A percentile compares a stretch with the other conserved stretches of the same genome.
phyloP scores from a whole-genome alignment of 2,888 invertebrate genomes.

The Saturnia pavonia region DNA sequence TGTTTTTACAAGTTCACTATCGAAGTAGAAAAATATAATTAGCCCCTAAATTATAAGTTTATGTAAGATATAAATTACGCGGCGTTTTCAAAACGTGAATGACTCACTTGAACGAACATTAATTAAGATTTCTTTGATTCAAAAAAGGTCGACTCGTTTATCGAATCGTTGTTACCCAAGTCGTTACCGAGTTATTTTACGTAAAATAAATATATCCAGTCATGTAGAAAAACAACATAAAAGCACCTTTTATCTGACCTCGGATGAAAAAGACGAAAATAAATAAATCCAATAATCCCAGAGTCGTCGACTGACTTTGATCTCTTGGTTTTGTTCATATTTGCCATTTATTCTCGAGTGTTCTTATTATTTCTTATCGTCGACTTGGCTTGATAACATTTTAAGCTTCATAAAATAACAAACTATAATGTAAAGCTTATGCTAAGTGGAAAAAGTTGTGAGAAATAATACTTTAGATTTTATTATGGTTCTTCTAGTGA shows the following conservation, averaged over 20 bases:
- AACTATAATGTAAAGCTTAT: neutral
- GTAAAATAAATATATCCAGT: conserved; percentile 28
- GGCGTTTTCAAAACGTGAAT: neutral
- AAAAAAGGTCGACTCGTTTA: conserved; percentile 18
- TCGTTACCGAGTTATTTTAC: conserved; percentile 29
- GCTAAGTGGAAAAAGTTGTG: neutral
- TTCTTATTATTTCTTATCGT: conserved; percentile 28
- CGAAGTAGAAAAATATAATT: neutral
- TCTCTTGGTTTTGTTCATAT: conserved; percentile 40
- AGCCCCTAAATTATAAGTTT: neutral
- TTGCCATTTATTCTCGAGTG: conserved; percentile 41
- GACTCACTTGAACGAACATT: conserved; percentile 14
- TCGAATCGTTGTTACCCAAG: conserved; percentile 18
- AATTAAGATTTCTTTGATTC: conserved; percentile 24
- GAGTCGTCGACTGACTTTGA: conserved; percentile 46
- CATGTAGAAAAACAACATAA: conserved; percentile 41
- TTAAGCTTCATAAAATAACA: conserved; percentile 4
- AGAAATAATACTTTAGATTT: neutral
- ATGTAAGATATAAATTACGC: neutral
- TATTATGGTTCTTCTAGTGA: neutral
- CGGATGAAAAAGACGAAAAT: conserved; percentile 41
- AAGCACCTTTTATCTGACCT: conserved; percentile 45
- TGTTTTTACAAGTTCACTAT: no score
- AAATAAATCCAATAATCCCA: conserved; percentile 56
- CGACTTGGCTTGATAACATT: conserved; percentile 14